These are phyloP conservation scores for Dendrolimus kikuchii DNA, from an alignment of 1,140 invertebrate genomes.

Conservation along the genomic window DNA sequence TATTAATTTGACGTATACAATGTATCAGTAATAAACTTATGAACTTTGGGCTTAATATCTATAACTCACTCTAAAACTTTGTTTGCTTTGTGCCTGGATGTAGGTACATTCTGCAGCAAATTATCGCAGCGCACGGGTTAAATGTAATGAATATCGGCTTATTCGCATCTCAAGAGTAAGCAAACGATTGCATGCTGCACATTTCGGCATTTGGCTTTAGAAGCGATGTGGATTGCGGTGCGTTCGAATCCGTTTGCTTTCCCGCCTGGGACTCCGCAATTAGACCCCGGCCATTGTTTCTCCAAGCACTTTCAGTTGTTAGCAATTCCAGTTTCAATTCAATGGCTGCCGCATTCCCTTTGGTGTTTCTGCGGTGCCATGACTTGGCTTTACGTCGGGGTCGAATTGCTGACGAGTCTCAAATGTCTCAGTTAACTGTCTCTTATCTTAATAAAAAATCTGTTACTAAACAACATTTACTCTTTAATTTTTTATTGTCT, in stretches of 20 bases:
- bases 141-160: no score
- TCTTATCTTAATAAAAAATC: no score
- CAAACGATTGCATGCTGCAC: neutral
- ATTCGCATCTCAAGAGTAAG: no score
- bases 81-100: no score
- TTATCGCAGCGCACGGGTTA: no score
- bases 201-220: constrained; percentile 12
- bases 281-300: constrained; percentile 37
- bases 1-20: no score
- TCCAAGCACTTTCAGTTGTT: constrained; percentile 30
- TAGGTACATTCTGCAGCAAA: no score
- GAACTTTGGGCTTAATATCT: no score
- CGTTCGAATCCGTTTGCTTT: constrained; percentile 31
- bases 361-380: constrained; percentile 7
- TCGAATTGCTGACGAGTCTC: neutral
- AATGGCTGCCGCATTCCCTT: constrained; percentile 18
- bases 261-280: constrained; percentile 28
- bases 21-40: no score
- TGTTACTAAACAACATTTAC: no score
- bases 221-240: constrained; percentile 20
- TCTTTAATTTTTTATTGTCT: no score
- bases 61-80: no score
- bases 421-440: neutral
- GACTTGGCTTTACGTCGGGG: neutral
- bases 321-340: constrained; percentile 32